Percentiles rank a stretch among this genome's conserved stretches.
Evolutionary conservation across 2,888 invertebrate species (phyloP).

Genomic region (Drymonia ruficornis): DNA sequence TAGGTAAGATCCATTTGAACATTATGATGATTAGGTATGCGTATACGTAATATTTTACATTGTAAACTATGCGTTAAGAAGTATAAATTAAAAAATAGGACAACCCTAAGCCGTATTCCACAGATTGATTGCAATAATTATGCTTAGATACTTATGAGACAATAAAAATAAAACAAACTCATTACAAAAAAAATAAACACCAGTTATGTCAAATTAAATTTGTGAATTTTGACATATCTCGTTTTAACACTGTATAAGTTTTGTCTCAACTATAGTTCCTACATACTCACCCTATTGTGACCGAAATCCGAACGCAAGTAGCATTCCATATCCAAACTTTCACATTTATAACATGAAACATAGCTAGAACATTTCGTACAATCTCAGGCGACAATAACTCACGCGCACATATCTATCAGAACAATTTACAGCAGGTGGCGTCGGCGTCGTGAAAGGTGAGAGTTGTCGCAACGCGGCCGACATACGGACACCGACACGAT

Average conservation of each 20-base stretch:
- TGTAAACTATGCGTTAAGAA: too few species aligned
- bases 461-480: conserved; percentile 33
- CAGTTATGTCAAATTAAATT: too few species aligned
- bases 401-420: conserved; percentile 62
- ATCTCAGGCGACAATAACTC: conserved; percentile 56
- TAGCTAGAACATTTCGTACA: neutral
- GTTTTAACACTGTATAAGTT: neutral
- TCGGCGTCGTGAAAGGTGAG: conserved; percentile 51
- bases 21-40: too few species aligned
- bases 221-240: too few species aligned
- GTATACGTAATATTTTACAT: too few species aligned
- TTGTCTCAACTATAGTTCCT: neutral
- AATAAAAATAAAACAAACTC: too few species aligned
- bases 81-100: too few species aligned
- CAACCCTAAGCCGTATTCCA: too few species aligned
- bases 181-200: too few species aligned
- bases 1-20: too few species aligned
- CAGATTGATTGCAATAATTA: too few species aligned
- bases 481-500: conserved; percentile 29
- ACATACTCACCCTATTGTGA: neutral
- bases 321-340: conserved; percentile 4
- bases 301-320: conserved; percentile 2
- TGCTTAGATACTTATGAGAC: too few species aligned
- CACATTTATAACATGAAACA: conserved; percentile 2
- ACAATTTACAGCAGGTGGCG: conserved; percentile 65